Conservation (phyloP, 1,140 invertebrate genomes). For the Vollenhovia emeryi region DNA sequence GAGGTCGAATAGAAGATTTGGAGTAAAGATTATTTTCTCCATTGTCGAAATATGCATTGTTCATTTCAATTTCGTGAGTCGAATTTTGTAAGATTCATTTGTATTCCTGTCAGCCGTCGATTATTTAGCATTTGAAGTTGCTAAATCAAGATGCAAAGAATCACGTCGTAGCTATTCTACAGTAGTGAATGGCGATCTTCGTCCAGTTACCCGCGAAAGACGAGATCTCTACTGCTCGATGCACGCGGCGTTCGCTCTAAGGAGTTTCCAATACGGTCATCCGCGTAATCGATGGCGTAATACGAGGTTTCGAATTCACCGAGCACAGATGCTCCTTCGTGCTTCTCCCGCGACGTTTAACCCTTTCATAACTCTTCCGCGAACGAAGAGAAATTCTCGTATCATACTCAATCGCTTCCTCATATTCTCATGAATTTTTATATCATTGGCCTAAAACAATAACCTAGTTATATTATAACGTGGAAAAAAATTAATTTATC, state of each 20-base stretch:
- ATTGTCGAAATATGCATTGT: background rate
- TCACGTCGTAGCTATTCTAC: background rate
- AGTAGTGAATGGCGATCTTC: conserved; percentile 22
- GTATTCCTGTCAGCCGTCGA: background rate
- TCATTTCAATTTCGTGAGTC: background rate
- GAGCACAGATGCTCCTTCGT: background rate
- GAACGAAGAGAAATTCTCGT: conserved; percentile 17
- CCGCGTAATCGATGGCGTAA: conserved; percentile 41
- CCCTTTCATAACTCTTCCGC: conserved; percentile 30
- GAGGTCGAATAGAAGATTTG: background rate
- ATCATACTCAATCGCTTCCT: conserved; percentile 21
- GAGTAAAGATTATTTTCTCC: background rate
- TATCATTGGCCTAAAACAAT: background rate
- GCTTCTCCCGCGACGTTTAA: conserved; percentile 32
- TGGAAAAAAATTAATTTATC: conserved; percentile 6
- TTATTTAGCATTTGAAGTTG: conserved; percentile 29
- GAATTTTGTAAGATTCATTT: conserved; percentile 27
- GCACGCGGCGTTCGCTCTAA: conserved; percentile 15
- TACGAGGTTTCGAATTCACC: conserved; percentile 15
- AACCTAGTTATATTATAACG: background rate
- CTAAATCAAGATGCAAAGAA: conserved; percentile 23
- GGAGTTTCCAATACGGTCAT: conserved; percentile 29
- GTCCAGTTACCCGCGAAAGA: background rate
- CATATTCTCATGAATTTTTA: background rate
- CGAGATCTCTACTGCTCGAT: background rate